Conservation (phyloP, 2,888 invertebrate species). For the Drosophila meridionalis region DNA sequence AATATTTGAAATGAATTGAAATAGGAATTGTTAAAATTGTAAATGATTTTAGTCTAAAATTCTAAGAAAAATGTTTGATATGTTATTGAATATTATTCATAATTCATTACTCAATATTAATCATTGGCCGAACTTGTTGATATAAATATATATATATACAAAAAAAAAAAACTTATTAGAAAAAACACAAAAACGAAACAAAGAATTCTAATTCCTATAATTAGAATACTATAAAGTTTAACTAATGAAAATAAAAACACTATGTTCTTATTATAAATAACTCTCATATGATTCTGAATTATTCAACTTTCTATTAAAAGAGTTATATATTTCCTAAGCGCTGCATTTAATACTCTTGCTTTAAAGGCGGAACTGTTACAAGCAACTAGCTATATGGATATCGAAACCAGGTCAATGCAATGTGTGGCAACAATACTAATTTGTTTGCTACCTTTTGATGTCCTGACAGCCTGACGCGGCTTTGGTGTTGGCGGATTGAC, state of each 20-base stretch:
- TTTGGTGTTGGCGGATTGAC: conserved; percentile 84
- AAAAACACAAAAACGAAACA: no score
- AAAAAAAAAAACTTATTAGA: no score
- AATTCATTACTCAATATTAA: no score
- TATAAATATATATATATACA: no score
- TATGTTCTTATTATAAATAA: neutral
- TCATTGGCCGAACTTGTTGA: no score
- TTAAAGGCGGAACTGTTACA: neutral
- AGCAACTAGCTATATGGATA: neutral
- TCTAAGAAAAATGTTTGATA: no score
- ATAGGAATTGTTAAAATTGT: no score
- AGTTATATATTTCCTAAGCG: no score
- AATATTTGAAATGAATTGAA: no score
- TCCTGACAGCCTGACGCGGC: conserved; percentile 82
- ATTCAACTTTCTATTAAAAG: neutral
- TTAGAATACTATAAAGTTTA: neutral
- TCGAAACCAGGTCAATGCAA: conserved; percentile 66
- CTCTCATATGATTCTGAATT: neutral
- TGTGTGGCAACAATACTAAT: conserved; percentile 22
- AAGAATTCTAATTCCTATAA: no score
- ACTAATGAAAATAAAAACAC: neutral
- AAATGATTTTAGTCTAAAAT: no score
- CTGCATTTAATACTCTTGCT: conserved; percentile 24
- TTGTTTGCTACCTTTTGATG: conserved; percentile 65
- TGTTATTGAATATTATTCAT: no score